A percentile compares a stretch with the other conserved stretches of the same genome.
Conservation (phyloP, 2,888 invertebrate genomes). For the Mayetiola destructor region DNA sequence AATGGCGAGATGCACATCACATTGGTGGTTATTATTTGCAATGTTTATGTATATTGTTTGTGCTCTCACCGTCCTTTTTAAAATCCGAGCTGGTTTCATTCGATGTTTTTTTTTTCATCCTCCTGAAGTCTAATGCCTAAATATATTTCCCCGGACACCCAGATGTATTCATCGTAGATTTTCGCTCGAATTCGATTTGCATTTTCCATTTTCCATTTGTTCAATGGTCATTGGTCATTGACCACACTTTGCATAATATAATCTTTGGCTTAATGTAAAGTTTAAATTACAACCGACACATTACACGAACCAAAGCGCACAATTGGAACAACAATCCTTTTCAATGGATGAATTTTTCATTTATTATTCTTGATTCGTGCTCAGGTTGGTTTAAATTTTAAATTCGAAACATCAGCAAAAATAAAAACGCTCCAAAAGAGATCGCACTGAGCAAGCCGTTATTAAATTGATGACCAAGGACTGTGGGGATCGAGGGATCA, state of each 20-base stretch:
- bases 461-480: too few species aligned
- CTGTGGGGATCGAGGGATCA: background rate
- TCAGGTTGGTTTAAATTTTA: background rate
- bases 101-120: background rate
- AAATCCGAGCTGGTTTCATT: background rate
- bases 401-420: background rate
- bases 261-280: background rate
- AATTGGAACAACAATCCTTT: background rate
- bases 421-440: background rate
- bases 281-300: too few species aligned
- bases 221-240: too few species aligned
- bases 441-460: too few species aligned
- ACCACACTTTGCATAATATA: constrained; percentile 3
- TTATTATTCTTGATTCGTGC: background rate
- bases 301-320: too few species aligned
- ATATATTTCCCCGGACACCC: too few species aligned
- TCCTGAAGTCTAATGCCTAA: too few species aligned
- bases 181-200: too few species aligned
- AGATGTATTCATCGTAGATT: background rate
- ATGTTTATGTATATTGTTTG: background rate
- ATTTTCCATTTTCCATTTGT: too few species aligned
- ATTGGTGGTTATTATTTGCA: background rate
- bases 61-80: background rate
- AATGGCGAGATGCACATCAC: background rate
- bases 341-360: constrained; percentile 7